phyloP scores from a whole-genome alignment of 2,113 vertebrate species.

The Nansenia antarctica region DNA sequence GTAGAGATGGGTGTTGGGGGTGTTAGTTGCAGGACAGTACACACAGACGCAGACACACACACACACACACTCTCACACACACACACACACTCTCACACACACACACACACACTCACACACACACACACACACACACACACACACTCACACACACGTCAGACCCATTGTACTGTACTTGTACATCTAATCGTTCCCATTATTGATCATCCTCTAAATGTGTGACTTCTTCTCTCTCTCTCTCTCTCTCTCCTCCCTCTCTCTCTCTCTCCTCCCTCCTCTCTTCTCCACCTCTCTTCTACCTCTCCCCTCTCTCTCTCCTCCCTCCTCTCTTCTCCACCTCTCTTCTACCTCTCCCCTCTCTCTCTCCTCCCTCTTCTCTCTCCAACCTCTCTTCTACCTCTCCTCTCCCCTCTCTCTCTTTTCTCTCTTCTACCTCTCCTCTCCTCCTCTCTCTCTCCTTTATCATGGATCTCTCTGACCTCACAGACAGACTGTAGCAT shows the following conservation, averaged over 20 bases:
- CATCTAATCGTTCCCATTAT: too few relatives aligned
- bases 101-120: too few relatives aligned
- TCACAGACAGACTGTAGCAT: too few relatives aligned
- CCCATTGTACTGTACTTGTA: too few relatives aligned
- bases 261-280: background rate
- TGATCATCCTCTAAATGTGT: background rate
- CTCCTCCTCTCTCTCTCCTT: background rate
- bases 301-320: background rate
- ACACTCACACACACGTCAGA: too few relatives aligned
- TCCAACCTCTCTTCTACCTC: background rate
- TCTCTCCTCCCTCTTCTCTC: background rate
- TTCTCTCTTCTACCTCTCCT: background rate
- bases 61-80: too few relatives aligned
- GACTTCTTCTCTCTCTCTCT: constrained; percentile 8
- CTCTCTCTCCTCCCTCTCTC: background rate
- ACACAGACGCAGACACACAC: too few relatives aligned
- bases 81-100: too few relatives aligned
- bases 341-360: background rate
- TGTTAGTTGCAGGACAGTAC: too few relatives aligned
- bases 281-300: background rate
- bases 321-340: background rate
- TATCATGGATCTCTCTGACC: too few relatives aligned
- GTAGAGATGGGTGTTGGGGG: too few relatives aligned
- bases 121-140: too few relatives aligned
- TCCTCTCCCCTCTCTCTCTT: background rate